Base-by-base conservation (phyloP, 2,888 invertebrate genomes). In the Drosophila meridionalis region DNA sequence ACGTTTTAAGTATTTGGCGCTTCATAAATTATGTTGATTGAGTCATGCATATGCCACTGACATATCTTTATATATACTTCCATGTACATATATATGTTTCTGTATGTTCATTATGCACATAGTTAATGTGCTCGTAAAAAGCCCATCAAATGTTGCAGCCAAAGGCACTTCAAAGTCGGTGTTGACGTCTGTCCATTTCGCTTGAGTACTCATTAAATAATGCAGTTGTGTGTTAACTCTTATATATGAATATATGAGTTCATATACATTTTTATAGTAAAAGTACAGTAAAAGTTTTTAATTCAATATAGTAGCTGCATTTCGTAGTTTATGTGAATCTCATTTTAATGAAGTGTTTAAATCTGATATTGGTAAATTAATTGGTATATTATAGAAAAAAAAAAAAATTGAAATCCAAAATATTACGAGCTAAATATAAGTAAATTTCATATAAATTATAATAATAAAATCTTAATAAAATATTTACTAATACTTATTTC, bases 61-160 rank as follows among this genome's bases (percentile, higher is more conserved):
- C 40, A n/a, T 45, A 11, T 57, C 38, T 20, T 12, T 56, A 30
- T 48, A 20, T 34, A 9, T 26, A 45, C 11, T 36, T 11, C 36
- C 57, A 12, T 50, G 28, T 64, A 40, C 28, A 36, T 48, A 40
- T 34, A 36, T 48, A n/a, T 57, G 40, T 28, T 48, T 59, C 57
- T 30, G 43, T 58, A 67, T 52, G 64, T 50, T 48, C 59, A 66
- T 42, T 66, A 65, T 65, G 67, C 58, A 72, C 68, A 20, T 38
- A 26, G 28, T 69, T 71, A 71, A 82, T 68, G 69, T 47, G 55
- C 45, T 30, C 70, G 78, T 85, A 76, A 89, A 85, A 77, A 50
- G 58, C 26, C 6, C 60, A 81, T 75, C 73, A 81, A 81, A 78
- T 65, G 57, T 61, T 60, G 55, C 72, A 50, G 48, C 55, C 58